A percentile compares a stretch with the other conserved stretches of the same genome.
These are phyloP conservation scores for Zalophus californianus DNA, from an alignment of 2,797 vertebrate species.

Conservation along the genomic window DNA sequence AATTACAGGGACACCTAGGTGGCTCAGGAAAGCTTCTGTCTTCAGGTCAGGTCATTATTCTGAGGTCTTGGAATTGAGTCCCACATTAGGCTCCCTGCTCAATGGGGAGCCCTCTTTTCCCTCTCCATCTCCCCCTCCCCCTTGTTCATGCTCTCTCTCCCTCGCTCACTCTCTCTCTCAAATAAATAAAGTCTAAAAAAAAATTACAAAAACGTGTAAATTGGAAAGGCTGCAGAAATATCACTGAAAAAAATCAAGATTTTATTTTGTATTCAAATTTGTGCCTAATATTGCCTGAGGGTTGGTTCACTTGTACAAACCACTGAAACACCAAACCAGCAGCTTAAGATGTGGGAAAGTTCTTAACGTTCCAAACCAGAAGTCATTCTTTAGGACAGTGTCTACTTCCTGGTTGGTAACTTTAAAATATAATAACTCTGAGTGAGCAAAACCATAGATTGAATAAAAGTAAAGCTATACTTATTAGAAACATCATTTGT, in stretches of 20 bases:
- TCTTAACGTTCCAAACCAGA: conserved; percentile 27
- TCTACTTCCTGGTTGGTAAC: not conserved
- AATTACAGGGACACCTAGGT: not conserved
- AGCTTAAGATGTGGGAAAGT: not conserved
- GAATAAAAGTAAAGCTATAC: conserved; percentile 45
- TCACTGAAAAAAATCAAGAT: not conserved
- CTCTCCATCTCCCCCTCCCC: not conserved
- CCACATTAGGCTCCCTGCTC: not conserved
- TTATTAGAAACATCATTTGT: conserved; percentile 46
- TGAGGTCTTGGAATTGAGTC: not conserved
- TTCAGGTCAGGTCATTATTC: not conserved
- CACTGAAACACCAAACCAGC: not conserved
- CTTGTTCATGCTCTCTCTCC: not conserved
- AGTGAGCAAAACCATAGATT: not conserved
- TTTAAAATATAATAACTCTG: conserved; percentile 42
- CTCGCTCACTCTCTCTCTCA: not conserved
- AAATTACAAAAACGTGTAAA: not conserved
- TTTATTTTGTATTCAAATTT: conserved; percentile 37
- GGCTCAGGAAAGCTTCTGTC: not conserved
- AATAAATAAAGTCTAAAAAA: conserved; percentile 1
- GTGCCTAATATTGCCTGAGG: not conserved
- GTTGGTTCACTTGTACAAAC: not conserved
- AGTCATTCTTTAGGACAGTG: not conserved
- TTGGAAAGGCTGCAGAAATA: conserved; percentile 19
- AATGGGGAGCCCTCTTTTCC: not conserved